Evolutionary conservation across 2,113 vertebrate species (phyloP), one percentile per base, ranked within the genome.

Genomic region (Arizona elegans): DNA sequence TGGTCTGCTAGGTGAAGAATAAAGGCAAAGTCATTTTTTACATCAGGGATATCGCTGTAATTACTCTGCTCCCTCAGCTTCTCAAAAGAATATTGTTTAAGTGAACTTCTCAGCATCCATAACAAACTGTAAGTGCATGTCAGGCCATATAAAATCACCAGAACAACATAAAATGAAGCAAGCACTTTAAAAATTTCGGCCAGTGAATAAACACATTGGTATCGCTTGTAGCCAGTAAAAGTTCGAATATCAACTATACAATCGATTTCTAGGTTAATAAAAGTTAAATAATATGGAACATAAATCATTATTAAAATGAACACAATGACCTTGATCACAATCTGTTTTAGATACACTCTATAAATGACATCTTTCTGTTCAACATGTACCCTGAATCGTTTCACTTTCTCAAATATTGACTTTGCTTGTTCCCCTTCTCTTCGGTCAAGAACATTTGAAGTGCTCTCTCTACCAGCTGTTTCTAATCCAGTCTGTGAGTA

Each of bases 341-440:
- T 98, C 97, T 98, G 98, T 90, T 97, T 98, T 97, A 98, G 97
- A 58, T 98, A 98, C 75, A 98, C 97, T 29, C 94, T 97, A 91
- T 98, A 98, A 94, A 98, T 98, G 15, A 98, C 95, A 95, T 98
- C 98, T 91, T 98, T 98, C 95, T 98, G 98, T 94, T 98, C 98
- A 0, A 98, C 98, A 0, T 98, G 98, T 53, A 97, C 85, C 93
- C 97, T 97, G 93, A 98, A 98, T 93, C 98, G 97, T 92, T 98
- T 98, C 89, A 98, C 98, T 95, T 98, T 98, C 95, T 98, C 98
- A 94, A 98, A 98, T 93, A 98, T 98, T 90, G 98, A 98, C 96
- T 98, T 98, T 92, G 98, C 98, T 96, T 98, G 98, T 86, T 98
- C 98, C 0, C 98, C 98, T 96, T 98, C 98, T 92, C 98, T 98